Evolutionary conservation across 2,113 vertebrate species (phyloP).

Genomic region (Pionites leucogaster): DNA sequence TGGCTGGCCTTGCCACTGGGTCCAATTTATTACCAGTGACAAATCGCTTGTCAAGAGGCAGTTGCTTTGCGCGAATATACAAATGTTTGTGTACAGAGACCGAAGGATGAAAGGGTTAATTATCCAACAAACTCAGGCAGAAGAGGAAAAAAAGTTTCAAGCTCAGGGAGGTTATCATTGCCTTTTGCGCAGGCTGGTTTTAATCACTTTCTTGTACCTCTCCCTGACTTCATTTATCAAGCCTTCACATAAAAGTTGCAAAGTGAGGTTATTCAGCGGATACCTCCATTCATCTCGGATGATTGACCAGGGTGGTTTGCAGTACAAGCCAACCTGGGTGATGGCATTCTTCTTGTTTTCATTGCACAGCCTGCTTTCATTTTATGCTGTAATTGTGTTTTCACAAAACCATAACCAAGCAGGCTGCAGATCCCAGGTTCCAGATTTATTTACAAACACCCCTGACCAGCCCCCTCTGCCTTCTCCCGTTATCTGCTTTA

Average conservation of each 20-base stretch:
- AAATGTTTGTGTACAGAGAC: conserved; percentile 48
- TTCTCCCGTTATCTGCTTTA: conserved; percentile 35
- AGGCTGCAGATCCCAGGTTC: conserved; percentile 47
- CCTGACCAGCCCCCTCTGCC: conserved; percentile 16
- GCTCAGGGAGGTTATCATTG: conserved; percentile 67
- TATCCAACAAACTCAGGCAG: conserved; percentile 52
- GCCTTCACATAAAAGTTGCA: conserved; percentile 77
- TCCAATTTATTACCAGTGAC: conserved; percentile 21
- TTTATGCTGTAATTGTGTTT: conserved; percentile 41
- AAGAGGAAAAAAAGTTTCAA: conserved; percentile 41
- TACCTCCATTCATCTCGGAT: conserved; percentile 72
- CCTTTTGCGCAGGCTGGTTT: conserved; percentile 75
- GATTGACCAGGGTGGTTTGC: conserved; percentile 67
- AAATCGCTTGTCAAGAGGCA: neutral
- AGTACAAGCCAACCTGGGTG: conserved; percentile 59
- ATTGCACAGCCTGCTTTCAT: conserved; percentile 65
- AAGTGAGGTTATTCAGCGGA: conserved; percentile 75
- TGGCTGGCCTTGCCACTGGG: neutral
- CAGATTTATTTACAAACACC: conserved; percentile 63
- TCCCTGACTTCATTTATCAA: conserved; percentile 79
- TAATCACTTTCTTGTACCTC: conserved; percentile 80
- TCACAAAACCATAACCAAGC: conserved; percentile 54
- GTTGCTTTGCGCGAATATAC: neutral
- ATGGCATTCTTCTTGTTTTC: conserved; percentile 60
- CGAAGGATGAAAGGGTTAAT: conserved; percentile 61